Percentiles rank a stretch among this genome's conserved stretches.
phyloP scores from a whole-genome alignment of 2,888 invertebrate species.

The Pollenia amentaria region DNA sequence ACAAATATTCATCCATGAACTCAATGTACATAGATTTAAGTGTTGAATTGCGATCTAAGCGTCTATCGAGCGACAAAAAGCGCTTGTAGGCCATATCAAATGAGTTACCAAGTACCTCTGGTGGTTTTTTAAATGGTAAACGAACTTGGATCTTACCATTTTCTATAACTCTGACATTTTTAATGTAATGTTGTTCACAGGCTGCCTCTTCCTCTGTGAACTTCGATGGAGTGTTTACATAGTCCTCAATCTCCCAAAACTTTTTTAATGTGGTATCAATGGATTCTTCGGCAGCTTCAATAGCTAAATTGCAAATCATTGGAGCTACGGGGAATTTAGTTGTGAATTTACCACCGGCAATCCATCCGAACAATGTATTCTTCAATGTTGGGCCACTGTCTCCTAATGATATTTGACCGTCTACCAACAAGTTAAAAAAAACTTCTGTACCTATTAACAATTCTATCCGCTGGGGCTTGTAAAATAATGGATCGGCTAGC shows the following conservation, averaged over 20 bases:
- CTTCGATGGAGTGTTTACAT: not conserved
- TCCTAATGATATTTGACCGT: conserved; percentile 55
- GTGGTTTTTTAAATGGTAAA: conserved; percentile 40
- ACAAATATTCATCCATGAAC: conserved; percentile 51
- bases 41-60: conserved; percentile 46
- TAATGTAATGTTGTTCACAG: conserved; percentile 25
- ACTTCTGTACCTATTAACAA: conserved; percentile 57
- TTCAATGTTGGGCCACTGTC: conserved; percentile 28
- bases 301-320: conserved; percentile 1
- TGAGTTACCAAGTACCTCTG: conserved; percentile 53
- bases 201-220: conserved; percentile 26
- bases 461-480: conserved; percentile 59
- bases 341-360: not conserved
- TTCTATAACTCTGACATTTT: not conserved
- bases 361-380: conserved; percentile 60
- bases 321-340: not conserved
- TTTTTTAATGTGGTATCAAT: conserved; percentile 11
- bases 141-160: conserved; percentile 23
- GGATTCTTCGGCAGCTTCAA: not conserved
- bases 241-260: conserved; percentile 43
- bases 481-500: conserved; percentile 38
- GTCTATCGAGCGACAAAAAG: conserved; percentile 54
- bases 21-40: conserved; percentile 32
- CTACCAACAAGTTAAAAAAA: conserved; percentile 56
- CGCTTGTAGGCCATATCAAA: conserved; percentile 37